These are phyloP conservation scores for Shinisaurus crocodilurus DNA, from an alignment of 2,113 vertebrate species.

Conservation along the genomic window DNA sequence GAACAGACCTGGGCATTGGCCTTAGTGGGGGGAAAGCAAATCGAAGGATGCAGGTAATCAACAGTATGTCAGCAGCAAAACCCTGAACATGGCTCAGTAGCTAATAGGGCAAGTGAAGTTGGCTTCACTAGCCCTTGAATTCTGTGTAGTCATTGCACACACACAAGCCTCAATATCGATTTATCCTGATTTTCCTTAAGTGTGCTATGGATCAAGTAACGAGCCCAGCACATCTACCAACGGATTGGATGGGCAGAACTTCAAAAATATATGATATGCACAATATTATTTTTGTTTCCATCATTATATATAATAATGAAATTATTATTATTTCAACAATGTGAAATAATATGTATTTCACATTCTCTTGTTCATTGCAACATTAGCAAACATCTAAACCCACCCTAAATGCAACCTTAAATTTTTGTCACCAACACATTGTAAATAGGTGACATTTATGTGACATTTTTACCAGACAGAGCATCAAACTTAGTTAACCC, in stretches of 20 bases:
- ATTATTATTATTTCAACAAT: no score
- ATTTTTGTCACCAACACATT: slow-evolving; percentile 40
- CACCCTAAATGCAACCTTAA: background rate
- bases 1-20: background rate
- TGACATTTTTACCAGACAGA: background rate
- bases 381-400: background rate
- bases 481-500: slow-evolving; percentile 16
- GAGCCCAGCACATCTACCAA: background rate
- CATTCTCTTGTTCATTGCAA: background rate
- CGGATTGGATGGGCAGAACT: background rate
- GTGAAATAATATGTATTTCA: no score
- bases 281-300: background rate
- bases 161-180: background rate
- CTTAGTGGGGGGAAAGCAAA: background rate
- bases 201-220: background rate
- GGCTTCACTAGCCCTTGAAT: background rate
- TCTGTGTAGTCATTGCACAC: background rate
- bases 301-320: no score
- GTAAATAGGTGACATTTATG: slow-evolving; percentile 3
- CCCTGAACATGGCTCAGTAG: no score
- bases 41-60: background rate
- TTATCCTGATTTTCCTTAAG: background rate
- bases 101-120: no score
- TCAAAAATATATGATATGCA: background rate
- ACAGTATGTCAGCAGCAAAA: background rate